These are phyloP conservation scores for Euura saliciscinereae DNA, from an alignment of 1,140 invertebrate species.

Conservation along the genomic window DNA sequence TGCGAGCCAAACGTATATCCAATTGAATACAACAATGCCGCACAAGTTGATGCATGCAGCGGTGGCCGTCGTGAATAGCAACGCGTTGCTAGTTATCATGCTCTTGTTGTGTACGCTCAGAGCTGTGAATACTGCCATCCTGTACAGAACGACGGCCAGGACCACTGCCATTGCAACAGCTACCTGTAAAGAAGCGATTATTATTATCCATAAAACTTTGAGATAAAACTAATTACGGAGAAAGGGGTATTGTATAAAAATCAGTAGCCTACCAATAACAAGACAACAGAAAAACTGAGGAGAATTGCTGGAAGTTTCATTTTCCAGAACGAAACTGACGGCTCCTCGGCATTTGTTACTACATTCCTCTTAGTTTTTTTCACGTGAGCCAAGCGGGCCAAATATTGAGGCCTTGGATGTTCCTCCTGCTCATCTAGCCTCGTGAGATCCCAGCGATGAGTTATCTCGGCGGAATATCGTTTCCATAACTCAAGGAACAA, in stretches of 20 bases:
- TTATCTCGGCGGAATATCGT: constrained; percentile 88
- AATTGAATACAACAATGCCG: constrained; percentile 87
- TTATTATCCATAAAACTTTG: constrained; percentile 15
- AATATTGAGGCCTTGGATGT: constrained; percentile 84
- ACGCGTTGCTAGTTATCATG: constrained; percentile 74
- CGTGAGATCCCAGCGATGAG: constrained; percentile 89
- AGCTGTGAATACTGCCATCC: constrained; percentile 85
- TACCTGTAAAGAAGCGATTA: constrained; percentile 60
- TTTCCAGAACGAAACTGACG: constrained; percentile 87
- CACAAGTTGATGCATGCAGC: constrained; percentile 87
- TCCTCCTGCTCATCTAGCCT: constrained; percentile 87
- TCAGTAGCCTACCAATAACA: constrained; percentile 69
- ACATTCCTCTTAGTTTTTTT: constrained; percentile 72
- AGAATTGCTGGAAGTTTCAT: constrained; percentile 83
- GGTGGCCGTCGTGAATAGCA: constrained; percentile 82
- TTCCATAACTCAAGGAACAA: constrained; percentile 96
- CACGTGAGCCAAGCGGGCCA: constrained; percentile 75
- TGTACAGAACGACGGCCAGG: constrained; percentile 88
- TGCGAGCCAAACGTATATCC: constrained; percentile 87
- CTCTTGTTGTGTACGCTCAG: constrained; percentile 66
- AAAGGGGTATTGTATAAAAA: constrained; percentile 2
- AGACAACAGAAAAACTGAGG: constrained; percentile 83
- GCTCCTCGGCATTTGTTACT: constrained; percentile 81
- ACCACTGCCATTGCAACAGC: constrained; percentile 84
- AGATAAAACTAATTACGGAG: constrained; percentile 14